Evolutionary conservation across 2,888 invertebrate species (phyloP), one percentile per base, ranked within the genome.

Genomic region (Hypercompe scribonia): DNA sequence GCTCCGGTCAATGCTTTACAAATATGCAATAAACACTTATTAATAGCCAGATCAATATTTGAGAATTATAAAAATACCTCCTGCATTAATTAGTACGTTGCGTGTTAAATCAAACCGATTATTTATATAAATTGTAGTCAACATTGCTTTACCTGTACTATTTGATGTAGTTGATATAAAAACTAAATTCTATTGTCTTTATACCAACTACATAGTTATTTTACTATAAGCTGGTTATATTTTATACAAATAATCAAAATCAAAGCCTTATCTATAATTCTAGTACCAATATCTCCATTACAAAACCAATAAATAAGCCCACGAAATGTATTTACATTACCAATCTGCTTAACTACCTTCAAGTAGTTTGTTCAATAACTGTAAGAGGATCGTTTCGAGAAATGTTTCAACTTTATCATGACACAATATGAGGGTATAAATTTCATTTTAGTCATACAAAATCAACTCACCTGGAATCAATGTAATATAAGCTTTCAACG

Each of bases 281-380:
- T 11, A 24, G 31, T 31, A 61, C 18, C 28, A 28, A 31, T 61
- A 61, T 18, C 31, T 28, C 31, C 15, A 31, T 61, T 61, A 61
- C 61, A 61, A 31, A 61, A 31, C 31, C 31, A 61, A 61, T 61
- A 61, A 61, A 61, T 61, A 31, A 31, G 5, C 61, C 31, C 28
- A 61, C 61, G 15, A 28, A 61, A 61, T 61, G 31, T 61, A 61
- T 61, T 61, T 61, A 61, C 61, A 31, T 61, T 31, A 61, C 18
- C 61, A 61, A 31, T 18, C 61, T 61, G 5, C 31, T 15, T 61
- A 61, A 61, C 18, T 31, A 18, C 31, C 18, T 18, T 61, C 61
- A 61, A 61, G 31, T 61, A 61, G 61, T 61, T 61, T 31, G 61
- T 61, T 65, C 36, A 73, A 73, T 50, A 64, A 50, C 33, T 67